Base-by-base conservation (phyloP, 1,140 invertebrate genomes). In the Mesaphorura yosii region DNA sequence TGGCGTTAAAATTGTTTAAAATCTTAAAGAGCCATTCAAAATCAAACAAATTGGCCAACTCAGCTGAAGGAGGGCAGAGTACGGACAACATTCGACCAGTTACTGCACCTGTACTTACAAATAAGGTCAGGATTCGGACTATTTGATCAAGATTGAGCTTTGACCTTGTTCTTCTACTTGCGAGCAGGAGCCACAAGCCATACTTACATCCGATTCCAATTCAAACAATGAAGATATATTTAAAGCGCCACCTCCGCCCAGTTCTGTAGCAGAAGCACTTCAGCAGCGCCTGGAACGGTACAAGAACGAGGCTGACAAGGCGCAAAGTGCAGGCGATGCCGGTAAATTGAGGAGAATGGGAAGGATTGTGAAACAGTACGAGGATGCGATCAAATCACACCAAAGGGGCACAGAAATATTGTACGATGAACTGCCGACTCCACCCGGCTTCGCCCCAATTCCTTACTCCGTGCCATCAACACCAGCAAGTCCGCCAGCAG, bases 351-450 rank as follows among this genome's bases (percentile, higher is more conserved):
- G 92, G 55, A 75, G 90, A 58, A 86, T 91, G 72, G 85, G 84
- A 0, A 76, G 92, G 52, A 93, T 96, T 65, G 83, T 88, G 19
- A 95, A 95, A 71, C 90, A 96, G 72, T 97, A 88, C 67, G 78
- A 90, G 68, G 83, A 90, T 65, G 92, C 92, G 12, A 83, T 96
- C 38, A 84, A 83, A 70, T 65, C 76, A 10, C 73, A 86, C 59
- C 81, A 83, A 62, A 77, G 77, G 12, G 89, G 90, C 4, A 83
- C 80, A 68, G 70, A 82, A 0, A 72, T 93, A 17, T 73, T 81
- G 37, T 75, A 80, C 52, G 87, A 90, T 51, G 89, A 94, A 59
- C 68, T 98, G 47, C 91, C 92, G 0, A 78, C 79, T 25, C 91
- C 91, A n/a, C 88, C 88, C 40, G 76, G 75, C 15, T 77, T 72